Conservation (phyloP, 2,113 vertebrate species). For the Pseudopodoces humilis region DNA sequence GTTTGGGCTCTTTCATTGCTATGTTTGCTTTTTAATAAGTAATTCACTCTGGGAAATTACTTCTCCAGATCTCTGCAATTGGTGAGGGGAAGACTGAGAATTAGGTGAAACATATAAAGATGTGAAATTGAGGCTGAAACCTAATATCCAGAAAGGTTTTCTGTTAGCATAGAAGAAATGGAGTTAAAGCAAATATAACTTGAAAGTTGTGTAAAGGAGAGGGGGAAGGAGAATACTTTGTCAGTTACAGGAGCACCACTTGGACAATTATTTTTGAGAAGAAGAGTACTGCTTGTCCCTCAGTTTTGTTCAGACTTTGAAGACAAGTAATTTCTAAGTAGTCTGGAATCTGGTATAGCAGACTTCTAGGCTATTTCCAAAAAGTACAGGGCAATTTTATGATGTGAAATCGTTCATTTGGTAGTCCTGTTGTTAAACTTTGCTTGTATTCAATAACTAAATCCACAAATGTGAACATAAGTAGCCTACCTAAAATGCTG, state of each 20-base stretch:
- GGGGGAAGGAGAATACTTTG: neutral
- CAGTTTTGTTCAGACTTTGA: neutral
- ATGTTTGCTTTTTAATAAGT: slow-evolving; percentile 33
- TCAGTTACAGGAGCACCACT: neutral
- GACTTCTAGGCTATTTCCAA: neutral
- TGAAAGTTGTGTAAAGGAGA: neutral
- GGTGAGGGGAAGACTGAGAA: neutral
- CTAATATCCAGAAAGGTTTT: neutral
- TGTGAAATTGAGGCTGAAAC: slow-evolving; percentile 22
- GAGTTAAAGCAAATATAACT: neutral
- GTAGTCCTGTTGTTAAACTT: neutral
- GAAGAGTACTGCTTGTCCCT: neutral
- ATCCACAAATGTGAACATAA: neutral
- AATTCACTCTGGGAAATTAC: slow-evolving; percentile 39
- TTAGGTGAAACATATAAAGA: neutral
- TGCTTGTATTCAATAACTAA: neutral
- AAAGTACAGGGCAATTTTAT: neutral
- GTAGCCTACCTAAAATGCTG: neutral
- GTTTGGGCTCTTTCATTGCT: neutral
- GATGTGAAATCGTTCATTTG: neutral
- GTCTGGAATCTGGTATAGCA: neutral
- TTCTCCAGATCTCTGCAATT: neutral
- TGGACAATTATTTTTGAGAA: neutral
- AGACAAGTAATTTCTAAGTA: neutral
- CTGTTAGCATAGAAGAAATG: neutral